Percentiles rank a stretch among this genome's conserved stretches.
Conservation (phyloP, 1,140 invertebrate genomes). For the Rhizoglyphus robini region DNA sequence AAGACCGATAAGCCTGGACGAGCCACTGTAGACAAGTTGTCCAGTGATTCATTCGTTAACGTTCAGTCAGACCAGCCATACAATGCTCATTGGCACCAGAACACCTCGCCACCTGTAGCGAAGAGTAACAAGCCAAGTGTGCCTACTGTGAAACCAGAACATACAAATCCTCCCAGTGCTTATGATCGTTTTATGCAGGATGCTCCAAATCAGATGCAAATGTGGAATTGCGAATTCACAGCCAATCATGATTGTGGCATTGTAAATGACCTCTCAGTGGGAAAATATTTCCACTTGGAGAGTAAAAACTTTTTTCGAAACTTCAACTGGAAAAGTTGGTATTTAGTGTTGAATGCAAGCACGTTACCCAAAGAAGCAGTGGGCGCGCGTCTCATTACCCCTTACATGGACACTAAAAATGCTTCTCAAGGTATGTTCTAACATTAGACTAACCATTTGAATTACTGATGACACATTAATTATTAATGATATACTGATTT, state of each 20-base stretch:
- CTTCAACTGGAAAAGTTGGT: conserved; percentile 6
- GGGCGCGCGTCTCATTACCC: conserved; percentile 10
- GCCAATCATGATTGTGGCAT: background rate
- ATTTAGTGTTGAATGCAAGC: conserved; percentile 4
- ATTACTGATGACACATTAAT: background rate
- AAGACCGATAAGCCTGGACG: too few relatives aligned
- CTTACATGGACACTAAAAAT: background rate
- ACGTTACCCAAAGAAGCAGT: background rate
- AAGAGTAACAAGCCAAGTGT: too few relatives aligned
- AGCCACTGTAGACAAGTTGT: too few relatives aligned
- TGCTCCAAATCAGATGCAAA: too few relatives aligned
- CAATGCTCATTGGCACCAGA: too few relatives aligned
- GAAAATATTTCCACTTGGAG: background rate
- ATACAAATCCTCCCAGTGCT: too few relatives aligned
- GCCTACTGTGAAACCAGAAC: too few relatives aligned
- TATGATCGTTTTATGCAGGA: too few relatives aligned
- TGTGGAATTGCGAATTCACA: background rate
- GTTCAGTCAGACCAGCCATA: too few relatives aligned
- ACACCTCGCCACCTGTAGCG: too few relatives aligned
- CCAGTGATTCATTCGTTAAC: too few relatives aligned
- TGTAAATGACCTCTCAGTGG: background rate
- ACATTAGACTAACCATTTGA: background rate
- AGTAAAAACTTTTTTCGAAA: background rate
- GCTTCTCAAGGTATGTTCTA: conserved; percentile 1
- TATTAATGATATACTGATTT: background rate